These are phyloP conservation scores for Ditylenchus dipsaci DNA, from an alignment of 1,140 invertebrate genomes.

Conservation along the genomic window DNA sequence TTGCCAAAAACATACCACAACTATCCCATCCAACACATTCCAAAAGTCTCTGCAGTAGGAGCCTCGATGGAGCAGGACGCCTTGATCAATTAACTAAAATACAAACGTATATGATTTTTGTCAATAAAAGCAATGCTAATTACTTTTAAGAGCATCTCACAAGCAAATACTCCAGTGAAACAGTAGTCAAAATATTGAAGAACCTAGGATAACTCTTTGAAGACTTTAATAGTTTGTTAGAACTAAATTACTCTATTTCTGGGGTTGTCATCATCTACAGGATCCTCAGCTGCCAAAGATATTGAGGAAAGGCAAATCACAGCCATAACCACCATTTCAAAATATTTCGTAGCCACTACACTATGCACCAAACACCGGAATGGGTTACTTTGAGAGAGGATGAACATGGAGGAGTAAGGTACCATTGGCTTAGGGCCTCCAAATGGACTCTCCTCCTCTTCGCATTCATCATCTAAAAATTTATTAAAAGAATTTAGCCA, in stretches of 20 bases:
- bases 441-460: slow-evolving; percentile 57
- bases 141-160: slow-evolving; percentile 92
- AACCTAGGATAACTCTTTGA: no score
- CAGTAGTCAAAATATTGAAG: slow-evolving; percentile 98
- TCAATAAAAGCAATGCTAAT: slow-evolving; percentile 6
- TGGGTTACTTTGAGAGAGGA: slow-evolving; percentile 94
- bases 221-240: no score
- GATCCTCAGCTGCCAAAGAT: slow-evolving; percentile 96
- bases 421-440: slow-evolving; percentile 85
- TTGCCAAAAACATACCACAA: slow-evolving; percentile 75
- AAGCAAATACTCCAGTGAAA: slow-evolving; percentile 97
- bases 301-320: slow-evolving; percentile 69
- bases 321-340: slow-evolving; percentile 57
- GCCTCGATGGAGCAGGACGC: slow-evolving; percentile 89
- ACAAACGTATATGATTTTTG: slow-evolving; percentile 11
- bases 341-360: slow-evolving; percentile 56
- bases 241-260: slow-evolving; percentile 72
- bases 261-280: slow-evolving; percentile 77
- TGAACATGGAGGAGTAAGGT: slow-evolving; percentile 99
- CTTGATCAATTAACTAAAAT: slow-evolving; percentile 84
- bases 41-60: slow-evolving; percentile 73
- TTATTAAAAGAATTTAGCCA: slow-evolving; percentile 1
- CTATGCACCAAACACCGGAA: slow-evolving; percentile 53
- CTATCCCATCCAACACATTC: slow-evolving; percentile 88
- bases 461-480: slow-evolving; percentile 49